Base-by-base conservation (phyloP, 2,888 invertebrate species). In the Nebria salina region DNA sequence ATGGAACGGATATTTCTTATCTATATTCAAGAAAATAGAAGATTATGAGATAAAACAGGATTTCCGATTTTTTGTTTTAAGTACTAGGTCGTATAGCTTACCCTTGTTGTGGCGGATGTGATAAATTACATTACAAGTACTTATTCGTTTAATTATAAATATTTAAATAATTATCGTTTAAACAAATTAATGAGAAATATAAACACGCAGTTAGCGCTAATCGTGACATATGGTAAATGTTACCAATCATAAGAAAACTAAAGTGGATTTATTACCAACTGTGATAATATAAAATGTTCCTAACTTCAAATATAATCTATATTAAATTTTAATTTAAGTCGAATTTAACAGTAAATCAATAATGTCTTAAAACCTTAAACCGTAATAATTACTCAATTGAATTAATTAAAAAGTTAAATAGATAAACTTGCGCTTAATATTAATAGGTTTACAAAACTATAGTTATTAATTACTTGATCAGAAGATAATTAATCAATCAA, bases 181-280 rank as follows among this genome's bases (percentile, higher is more conserved):
- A 54, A 54, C 54, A 54, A 54, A 54, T 54, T 54, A 54, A 54
- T 54, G 54, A 54, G 54, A 6, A 54, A 54, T 54, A 54, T 54
- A 54, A 54, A 54, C 54, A 54, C 54, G 54, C 54, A 54, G 54
- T 54, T 54, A 13, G 54, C 54, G 54, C 54, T 54, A 13, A 13
- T 54, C 8, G 54, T 54, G 54, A 54, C 54, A 54, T 54, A 7
- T 54, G 54, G 0, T 11, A 2, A 54, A 13, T 54, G 54, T 54
- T 54, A 54, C 54, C 54, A 54, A 54, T 13, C 54, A 54, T 54
- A 11, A 13, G 8, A 54, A 54, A 54, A 54, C 54, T 2, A 54
- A 54, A 54, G 4, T 68, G 15, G 4, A 73, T 34, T n/a, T 73
- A 43, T 73, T 73, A 15, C 73, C 73, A 73, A 73, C 73, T 73